A percentile compares a stretch with the other conserved stretches of the same genome.
phyloP scores from a whole-genome alignment of 2,113 vertebrate genomes.

The Anseranas semipalmata region DNA sequence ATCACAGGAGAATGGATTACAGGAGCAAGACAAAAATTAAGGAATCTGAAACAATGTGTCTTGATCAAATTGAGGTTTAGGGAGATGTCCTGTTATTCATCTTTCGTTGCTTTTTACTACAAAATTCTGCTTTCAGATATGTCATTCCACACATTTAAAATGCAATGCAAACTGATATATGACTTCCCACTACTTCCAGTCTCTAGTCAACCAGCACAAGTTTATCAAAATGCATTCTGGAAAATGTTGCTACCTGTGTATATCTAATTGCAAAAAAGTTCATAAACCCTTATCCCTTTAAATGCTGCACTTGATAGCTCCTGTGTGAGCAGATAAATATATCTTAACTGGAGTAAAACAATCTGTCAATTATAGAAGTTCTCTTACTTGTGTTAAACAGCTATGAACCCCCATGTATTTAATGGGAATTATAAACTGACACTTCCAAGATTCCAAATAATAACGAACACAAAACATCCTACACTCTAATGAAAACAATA shows the following conservation, averaged over 20 bases:
- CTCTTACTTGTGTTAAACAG: background rate
- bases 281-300: background rate
- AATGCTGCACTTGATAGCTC: background rate
- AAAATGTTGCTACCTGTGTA: background rate
- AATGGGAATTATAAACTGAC: background rate
- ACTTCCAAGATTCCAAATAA: background rate
- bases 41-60: background rate
- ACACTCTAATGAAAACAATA: background rate
- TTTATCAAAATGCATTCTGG: background rate
- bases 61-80: background rate
- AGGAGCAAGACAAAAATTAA: background rate
- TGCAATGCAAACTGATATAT: background rate
- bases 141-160: background rate
- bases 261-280: background rate
- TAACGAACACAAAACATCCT: background rate
- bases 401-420: background rate
- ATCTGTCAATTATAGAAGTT: background rate
- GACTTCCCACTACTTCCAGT: background rate
- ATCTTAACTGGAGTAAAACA: background rate
- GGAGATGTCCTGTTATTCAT: background rate
- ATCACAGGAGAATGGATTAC: background rate
- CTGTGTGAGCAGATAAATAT: background rate
- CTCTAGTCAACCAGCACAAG: background rate
- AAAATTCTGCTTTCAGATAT: background rate
- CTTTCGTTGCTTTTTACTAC: background rate